Percentiles rank a stretch among this genome's conserved stretches.
phyloP scores from a whole-genome alignment of 2,888 invertebrate species.

The Nebria brevicollis region DNA sequence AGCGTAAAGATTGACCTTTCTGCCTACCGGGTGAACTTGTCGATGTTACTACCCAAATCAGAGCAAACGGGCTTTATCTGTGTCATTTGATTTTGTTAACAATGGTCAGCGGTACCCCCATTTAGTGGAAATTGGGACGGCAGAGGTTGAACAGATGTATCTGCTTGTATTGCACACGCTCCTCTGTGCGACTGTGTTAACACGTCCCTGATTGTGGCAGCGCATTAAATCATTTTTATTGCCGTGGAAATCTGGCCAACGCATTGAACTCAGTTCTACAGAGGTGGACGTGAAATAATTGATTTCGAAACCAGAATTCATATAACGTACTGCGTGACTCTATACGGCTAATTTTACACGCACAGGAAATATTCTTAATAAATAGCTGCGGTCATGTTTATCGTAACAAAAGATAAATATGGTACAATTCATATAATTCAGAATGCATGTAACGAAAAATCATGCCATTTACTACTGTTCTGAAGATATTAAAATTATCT shows the following conservation, averaged over 20 bases:
- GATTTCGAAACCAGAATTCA: constrained; percentile 41
- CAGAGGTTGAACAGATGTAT: constrained; percentile 34
- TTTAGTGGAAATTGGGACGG: constrained; percentile 17
- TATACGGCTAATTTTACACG: constrained; percentile 6
- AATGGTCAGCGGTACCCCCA: constrained; percentile 17
- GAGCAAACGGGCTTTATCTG: constrained; percentile 5
- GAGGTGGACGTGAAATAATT: constrained; percentile 35
- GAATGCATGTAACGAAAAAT: not conserved
- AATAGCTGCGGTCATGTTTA: not conserved
- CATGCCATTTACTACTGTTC: not conserved
- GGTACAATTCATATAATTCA: not conserved
- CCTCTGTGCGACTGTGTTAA: constrained; percentile 33
- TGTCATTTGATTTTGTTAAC: constrained; percentile 25
- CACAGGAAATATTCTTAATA: constrained; percentile 10
- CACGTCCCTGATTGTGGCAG: constrained; percentile 42
- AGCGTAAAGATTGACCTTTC: constrained; percentile 18
- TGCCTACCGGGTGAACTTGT: constrained; percentile 4
- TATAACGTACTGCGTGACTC: constrained; percentile 36
- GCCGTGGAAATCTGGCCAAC: constrained; percentile 23
- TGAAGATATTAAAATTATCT: not conserved
- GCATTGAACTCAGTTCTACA: constrained; percentile 6
- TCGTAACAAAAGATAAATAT: not conserved
- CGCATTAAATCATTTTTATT: constrained; percentile 42
- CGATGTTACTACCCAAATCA: constrained; percentile 27
- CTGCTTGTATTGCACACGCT: constrained; percentile 23